Evolutionary conservation across 1,140 invertebrate species (phyloP), one percentile per base, ranked within the genome.

Genomic region (Calycopis cecrops): DNA sequence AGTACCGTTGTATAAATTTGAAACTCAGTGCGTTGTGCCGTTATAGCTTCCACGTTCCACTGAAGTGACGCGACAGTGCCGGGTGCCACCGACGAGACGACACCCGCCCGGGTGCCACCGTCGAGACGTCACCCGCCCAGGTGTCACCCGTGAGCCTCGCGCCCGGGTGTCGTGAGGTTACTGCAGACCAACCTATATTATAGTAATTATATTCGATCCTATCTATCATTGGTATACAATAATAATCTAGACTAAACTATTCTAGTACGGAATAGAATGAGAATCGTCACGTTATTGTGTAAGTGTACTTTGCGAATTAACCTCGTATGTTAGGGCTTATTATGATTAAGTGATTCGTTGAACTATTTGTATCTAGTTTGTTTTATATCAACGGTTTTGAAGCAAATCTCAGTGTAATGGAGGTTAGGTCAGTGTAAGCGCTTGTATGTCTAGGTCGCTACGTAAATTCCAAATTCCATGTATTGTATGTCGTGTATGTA

Each of bases 21-120:
- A 79, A 79, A 80, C 79, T 84, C 79, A 80, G 75, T 69, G 77
- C 65, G 77, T 80, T 77, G 77, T 80, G 72, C 60, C 48, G 52
- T 60, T 28, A 12, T 44, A 47, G 38, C 51, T 42, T 33, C 34
- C 16, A 49, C 48, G 51, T 38, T 11, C 37, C 10, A 42, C 12
- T 10, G 14, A 34, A 7, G 12, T 28, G 38, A 14, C 21, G 40
- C 28, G 12, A 53, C 21, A 53, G 28, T 52, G 12, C 16, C 40
- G 14, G 40, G 21, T 9, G 40, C 4, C 14, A 16, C 16, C 12
- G 2, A 3, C 14, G 40, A 3, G 9, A 12, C 17, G 14, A 16
- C 14, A 9, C 9, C 14, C 40, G 40, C 21, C 21, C 21, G 6
- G 21, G 21, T 3, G 2, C 2, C 21, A 28, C 21, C 21, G n/a